Evolutionary conservation across 2,113 vertebrate species (phyloP), one percentile per base, ranked within the genome.

Genomic region (Psittacula cyanocephala): DNA sequence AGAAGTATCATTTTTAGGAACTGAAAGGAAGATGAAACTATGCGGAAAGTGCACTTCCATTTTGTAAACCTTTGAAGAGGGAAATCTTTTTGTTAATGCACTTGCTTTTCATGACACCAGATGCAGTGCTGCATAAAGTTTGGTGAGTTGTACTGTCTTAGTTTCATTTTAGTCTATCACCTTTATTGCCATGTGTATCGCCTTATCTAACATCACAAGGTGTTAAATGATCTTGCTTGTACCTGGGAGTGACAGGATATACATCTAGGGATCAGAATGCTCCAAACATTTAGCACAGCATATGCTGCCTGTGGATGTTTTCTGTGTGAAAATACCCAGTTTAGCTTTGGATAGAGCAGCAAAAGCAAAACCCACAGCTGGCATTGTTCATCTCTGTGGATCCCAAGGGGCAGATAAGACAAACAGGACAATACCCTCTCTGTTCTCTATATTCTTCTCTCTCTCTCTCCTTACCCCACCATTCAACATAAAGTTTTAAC

Each of bases 281-380:
- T 94, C 78, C 68, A 70, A 96, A 75, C 84, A 47, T 90, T 95
- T 92, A 95, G 55, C 91, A 89, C 37, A 91, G 31, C 92, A 87
- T 96, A 94, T 95, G 92, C 68, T 95, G 71, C 44, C 28, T 75
- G n/a, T 81, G 82, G 63, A 96, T 87, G 39, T 78, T 84, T 89
- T 82, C 37, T 24, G 9, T 80, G 57, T 35, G 39, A 92, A 96
- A 95, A 91, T 74, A 91, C 44, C 43, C 41, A 43, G 35, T 90
- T 94, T 90, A 90, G 18, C 75, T 91, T 59, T 86, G 86, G 93
- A 70, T 60, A 85, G 81, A 80, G 62, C n/a, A 96, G 31, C 52
- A 78, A 75, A 94, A 69, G 23, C 81, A 92, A 91, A 93, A 69
- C 22, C 43, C 68, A 71, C 92, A 97, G 67, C 86, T 96, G 95